Evolutionary conservation across 2,113 vertebrate species (phyloP).

Genomic region (Neomonachus schauinslandi): DNA sequence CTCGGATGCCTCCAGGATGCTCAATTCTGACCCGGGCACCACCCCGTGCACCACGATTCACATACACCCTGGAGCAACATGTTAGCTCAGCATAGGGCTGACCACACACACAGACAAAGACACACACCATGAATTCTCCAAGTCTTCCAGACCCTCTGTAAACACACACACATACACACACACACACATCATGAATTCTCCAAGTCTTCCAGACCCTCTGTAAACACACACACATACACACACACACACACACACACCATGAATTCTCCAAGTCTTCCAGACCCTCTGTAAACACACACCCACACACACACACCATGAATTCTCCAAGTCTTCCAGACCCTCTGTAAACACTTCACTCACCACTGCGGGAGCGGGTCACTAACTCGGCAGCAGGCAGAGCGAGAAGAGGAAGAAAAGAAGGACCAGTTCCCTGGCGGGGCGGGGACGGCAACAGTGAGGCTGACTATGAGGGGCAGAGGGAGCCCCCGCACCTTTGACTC

Average conservation of each 20-base stretch:
- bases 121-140: too few species aligned
- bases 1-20: neutral
- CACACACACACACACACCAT: too few species aligned
- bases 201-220: too few species aligned
- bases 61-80: neutral
- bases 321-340: neutral
- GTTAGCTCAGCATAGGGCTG: neutral
- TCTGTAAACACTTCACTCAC: neutral
- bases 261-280: too few species aligned
- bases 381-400: neutral
- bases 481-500: neutral
- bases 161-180: too few species aligned
- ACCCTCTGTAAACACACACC: too few species aligned
- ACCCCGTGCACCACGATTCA: rapidly evolving
- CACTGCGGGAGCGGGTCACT: neutral
- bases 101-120: neutral
- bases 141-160: too few species aligned
- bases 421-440: neutral
- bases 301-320: rapidly evolving
- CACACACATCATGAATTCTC: too few species aligned
- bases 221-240: too few species aligned
- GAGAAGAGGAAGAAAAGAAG: neutral
- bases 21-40: neutral
- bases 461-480: neutral
- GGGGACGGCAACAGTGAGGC: rapidly evolving